Evolutionary conservation across 2,797 vertebrate genomes (phyloP).

Genomic region (Poecilia gillii): DNA sequence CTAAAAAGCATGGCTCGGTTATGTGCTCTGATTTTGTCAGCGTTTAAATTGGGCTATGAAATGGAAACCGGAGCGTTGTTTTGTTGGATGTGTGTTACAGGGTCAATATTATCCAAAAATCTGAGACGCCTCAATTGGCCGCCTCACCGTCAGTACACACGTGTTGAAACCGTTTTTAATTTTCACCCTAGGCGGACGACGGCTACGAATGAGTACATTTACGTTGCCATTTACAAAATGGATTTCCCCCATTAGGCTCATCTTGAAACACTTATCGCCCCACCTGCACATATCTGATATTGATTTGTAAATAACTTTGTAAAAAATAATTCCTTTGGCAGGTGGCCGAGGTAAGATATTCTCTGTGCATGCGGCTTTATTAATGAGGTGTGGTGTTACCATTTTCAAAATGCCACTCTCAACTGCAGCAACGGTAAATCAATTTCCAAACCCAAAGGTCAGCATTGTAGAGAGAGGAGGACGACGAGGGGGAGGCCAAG

Average conservation of each 20-base stretch:
- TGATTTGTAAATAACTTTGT: slow-evolving; percentile 69
- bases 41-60: slow-evolving; percentile 48
- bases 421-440: slow-evolving; percentile 84
- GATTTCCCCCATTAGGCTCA: slow-evolving; percentile 36
- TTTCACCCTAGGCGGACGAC: background rate
- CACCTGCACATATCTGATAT: slow-evolving; percentile 49
- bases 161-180: background rate
- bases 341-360: slow-evolving; percentile 68
- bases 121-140: slow-evolving; percentile 40
- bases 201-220: background rate
- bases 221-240: slow-evolving; percentile 5
- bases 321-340: slow-evolving; percentile 43
- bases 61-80: slow-evolving; percentile 24
- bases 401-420: slow-evolving; percentile 86
- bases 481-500: slow-evolving; percentile 65
- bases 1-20: slow-evolving; percentile 44
- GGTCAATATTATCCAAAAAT: slow-evolving; percentile 42
- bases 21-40: slow-evolving; percentile 36
- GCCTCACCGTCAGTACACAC: slow-evolving; percentile 9
- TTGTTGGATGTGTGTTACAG: slow-evolving; percentile 32
- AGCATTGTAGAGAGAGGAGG: slow-evolving; percentile 72
- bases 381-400: slow-evolving; percentile 83
- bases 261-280: slow-evolving; percentile 45
- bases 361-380: slow-evolving; percentile 75
- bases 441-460: slow-evolving; percentile 85